Evolutionary conservation across 2,113 vertebrate genomes (phyloP), one percentile per base, ranked within the genome.

Genomic region (Rana temporaria): DNA sequence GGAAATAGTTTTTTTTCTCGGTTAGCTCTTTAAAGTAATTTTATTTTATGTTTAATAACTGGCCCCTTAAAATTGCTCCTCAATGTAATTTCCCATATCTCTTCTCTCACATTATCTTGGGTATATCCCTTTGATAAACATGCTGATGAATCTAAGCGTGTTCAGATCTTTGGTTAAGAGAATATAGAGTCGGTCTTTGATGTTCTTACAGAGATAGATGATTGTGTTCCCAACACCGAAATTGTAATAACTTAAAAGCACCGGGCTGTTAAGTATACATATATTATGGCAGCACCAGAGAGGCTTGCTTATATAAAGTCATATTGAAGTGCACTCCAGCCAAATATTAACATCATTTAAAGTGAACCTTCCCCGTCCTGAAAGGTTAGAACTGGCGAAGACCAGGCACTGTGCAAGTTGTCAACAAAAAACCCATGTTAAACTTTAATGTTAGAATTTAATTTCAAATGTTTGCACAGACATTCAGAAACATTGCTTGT

Each of bases 161-260:
- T 12, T 5, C 67, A 16, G n/a, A 20, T 17, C 38, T 48, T 52
- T 69, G 34, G 34, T n/a, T 38, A n/a, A 19, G 38, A 63, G 38
- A 42, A 68, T 68, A 0, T 68, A 2, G 42, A 22, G 5, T 22
- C 9, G 24, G n/a, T 20, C 20, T 69, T 69, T 69, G 38, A 69
- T 48, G 67, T 69, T 42, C 19, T 52, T 69, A 22, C 48, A 69
- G 1, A 6, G 12, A 12, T 67, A 3, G 64, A 38, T 30, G 17
- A 34, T 66, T 30, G 19, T 66, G 64, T 66, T 66, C 34, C 30
- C 17, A 66, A 19, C 17, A 66, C 19, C 6, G 30, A 66, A 34
- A 18, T 66, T 34, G 42, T 48, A 68, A 68, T 48, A 68, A 67
- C 26, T 67, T 67, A 67, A 67, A 32, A 67, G 64, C 30, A 19